Conservation (phyloP, 1,140 invertebrate species). For the Drosophila nigrodunni region DNA sequence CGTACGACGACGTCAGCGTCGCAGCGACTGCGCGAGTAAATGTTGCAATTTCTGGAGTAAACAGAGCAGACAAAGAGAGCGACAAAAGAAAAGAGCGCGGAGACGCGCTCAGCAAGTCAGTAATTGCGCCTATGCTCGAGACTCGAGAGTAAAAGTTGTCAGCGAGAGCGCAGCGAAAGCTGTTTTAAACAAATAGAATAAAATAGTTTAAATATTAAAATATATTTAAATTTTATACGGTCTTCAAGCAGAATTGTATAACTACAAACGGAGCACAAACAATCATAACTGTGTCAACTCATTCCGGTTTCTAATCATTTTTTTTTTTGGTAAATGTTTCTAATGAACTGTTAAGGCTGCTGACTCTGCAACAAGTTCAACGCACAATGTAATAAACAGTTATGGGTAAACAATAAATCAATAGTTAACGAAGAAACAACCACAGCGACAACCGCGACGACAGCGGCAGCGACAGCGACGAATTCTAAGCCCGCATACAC, state of each 20-base stretch:
- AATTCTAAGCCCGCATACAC: conserved; percentile 50
- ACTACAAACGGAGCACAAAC: conserved; percentile 24
- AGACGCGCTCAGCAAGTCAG: not conserved
- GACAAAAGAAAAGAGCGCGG: conserved; percentile 16
- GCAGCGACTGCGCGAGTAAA: conserved; percentile 35
- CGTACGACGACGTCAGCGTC: conserved; percentile 18
- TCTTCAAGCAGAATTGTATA: conserved; percentile 5
- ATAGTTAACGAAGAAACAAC: conserved; percentile 31
- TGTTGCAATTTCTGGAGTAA: conserved; percentile 71
- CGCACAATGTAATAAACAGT: conserved; percentile 76
- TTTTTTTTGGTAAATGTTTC: conserved; percentile 3
- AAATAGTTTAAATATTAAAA: conserved; percentile 10
- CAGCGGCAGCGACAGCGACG: conserved; percentile 10
- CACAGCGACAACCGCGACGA: conserved; percentile 32
- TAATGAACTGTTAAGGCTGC: conserved; percentile 19
- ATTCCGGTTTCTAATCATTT: conserved; percentile 27
- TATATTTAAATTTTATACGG: conserved; percentile 4
- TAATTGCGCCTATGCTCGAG: conserved; percentile 51
- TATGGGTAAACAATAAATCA: conserved; percentile 77
- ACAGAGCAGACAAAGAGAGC: conserved; percentile 57
- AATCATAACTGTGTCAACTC: conserved; percentile 51
- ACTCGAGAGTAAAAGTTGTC: conserved; percentile 70
- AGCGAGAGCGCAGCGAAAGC: conserved; percentile 67
- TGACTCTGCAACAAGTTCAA: conserved; percentile 40
- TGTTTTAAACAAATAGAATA: conserved; percentile 29